A percentile compares a stretch with the other conserved stretches of the same genome.
phyloP scores from a whole-genome alignment of 1,140 invertebrate genomes.

The Oncopeltus fasciatus region DNA sequence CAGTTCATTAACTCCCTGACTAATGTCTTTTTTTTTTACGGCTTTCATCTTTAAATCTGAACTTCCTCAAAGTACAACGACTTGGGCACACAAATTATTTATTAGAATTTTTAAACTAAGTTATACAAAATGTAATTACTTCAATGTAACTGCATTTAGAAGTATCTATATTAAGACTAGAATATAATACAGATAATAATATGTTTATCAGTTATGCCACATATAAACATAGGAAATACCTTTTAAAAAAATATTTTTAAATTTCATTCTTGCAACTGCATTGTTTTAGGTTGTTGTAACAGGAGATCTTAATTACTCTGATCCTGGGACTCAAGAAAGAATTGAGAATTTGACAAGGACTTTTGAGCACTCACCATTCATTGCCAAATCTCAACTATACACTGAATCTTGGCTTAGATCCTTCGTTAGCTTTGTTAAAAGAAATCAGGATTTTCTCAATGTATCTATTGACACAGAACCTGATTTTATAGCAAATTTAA shows the following conservation, averaged over 20 bases:
- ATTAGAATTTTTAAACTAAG: too few relatives aligned
- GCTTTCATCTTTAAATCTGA: too few relatives aligned
- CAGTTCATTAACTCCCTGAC: too few relatives aligned
- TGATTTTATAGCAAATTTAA: conserved; percentile 57
- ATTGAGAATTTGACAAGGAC: conserved; percentile 63
- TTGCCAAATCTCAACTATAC: conserved; percentile 59
- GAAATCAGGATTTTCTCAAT: conserved; percentile 59
- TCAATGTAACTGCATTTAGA: too few relatives aligned
- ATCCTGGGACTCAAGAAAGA: conserved; percentile 56
- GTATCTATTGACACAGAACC: conserved; percentile 54
- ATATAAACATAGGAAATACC: neutral
- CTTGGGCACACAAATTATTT: too few relatives aligned
- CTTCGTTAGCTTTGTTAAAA: conserved; percentile 61
- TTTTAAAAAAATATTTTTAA: neutral
- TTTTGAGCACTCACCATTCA: conserved; percentile 68
- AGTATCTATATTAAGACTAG: too few relatives aligned
- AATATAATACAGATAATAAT: too few relatives aligned
- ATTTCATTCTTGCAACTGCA: neutral
- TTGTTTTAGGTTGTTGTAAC: conserved; percentile 51
- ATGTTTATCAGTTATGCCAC: too few relatives aligned
- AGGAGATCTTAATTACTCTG: conserved; percentile 73
- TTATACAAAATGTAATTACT: too few relatives aligned
- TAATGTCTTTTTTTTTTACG: too few relatives aligned
- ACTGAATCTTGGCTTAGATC: conserved; percentile 83
- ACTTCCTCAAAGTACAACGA: too few relatives aligned